These are phyloP conservation scores for Tetraneura akinire DNA, from an alignment of 1,140 invertebrate genomes.

Conservation along the genomic window DNA sequence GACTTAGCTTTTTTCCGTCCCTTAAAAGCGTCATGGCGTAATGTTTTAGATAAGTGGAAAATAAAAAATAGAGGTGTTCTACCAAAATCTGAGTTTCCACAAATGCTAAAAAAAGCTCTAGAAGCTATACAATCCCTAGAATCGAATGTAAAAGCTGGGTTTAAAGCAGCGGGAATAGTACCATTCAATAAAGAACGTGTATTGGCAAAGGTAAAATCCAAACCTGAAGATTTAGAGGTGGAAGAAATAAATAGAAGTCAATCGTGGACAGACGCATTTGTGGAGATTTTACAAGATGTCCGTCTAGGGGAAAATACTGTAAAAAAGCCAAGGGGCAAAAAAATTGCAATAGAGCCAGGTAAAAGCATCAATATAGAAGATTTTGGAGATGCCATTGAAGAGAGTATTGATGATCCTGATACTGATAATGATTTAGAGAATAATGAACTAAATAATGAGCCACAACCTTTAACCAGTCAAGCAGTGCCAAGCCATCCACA, in stretches of 20 bases:
- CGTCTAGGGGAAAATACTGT: not conserved
- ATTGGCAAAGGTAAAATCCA: not conserved
- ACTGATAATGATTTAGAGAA: too few species aligned
- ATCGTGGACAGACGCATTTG: not conserved
- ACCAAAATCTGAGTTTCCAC: not conserved
- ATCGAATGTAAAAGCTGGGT: not conserved
- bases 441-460: not conserved
- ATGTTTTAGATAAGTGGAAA: not conserved
- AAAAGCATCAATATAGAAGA: too few species aligned
- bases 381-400: too few species aligned
- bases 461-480: not conserved
- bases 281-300: not conserved
- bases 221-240: not conserved
- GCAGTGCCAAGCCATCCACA: not conserved
- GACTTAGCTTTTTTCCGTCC: not conserved
- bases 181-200: not conserved
- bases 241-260: not conserved
- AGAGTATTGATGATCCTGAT: too few species aligned
- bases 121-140: not conserved
- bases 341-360: not conserved
- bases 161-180: not conserved
- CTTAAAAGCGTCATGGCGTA: not conserved
- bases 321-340: not conserved
- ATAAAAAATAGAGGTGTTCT: conserved; percentile 8
- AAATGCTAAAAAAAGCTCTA: not conserved